These are phyloP conservation scores for Jaculus jaculus DNA, from an alignment of 2,113 vertebrate genomes.

Conservation along the genomic window DNA sequence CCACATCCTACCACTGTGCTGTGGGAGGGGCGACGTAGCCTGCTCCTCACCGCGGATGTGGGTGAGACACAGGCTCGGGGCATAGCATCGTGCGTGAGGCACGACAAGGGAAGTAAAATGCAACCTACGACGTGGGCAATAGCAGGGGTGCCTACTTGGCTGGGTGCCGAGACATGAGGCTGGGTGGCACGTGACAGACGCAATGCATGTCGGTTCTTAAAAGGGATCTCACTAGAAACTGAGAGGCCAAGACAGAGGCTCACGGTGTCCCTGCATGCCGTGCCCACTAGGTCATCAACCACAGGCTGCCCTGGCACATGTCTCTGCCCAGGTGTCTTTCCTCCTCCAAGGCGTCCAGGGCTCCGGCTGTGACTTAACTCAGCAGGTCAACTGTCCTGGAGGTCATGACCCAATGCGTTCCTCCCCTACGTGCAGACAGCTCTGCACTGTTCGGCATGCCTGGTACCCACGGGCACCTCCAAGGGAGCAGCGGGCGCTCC, in stretches of 20 bases:
- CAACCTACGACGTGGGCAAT: too few relatives aligned
- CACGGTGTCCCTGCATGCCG: fast-evolving
- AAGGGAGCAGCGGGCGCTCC: too few relatives aligned
- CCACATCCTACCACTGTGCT: neutral
- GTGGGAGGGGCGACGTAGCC: neutral
- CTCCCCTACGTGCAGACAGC: too few relatives aligned
- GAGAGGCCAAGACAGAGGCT: neutral
- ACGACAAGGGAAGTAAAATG: neutral
- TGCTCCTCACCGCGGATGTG: neutral
- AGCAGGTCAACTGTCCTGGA: neutral
- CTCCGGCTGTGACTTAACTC: neutral
- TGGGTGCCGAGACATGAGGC: neutral
- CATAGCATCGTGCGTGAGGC: neutral
- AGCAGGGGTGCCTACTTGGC: neutral
- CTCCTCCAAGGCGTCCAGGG: neutral
- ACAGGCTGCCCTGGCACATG: neutral
- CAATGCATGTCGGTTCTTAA: neutral
- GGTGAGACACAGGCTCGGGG: neutral
- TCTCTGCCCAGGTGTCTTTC: neutral
- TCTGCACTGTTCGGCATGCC: too few relatives aligned
- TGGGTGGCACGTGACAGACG: fast-evolving
- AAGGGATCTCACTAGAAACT: neutral
- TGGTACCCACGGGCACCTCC: too few relatives aligned
- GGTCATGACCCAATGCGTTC: neutral
- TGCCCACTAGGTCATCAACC: neutral